A percentile compares a stretch with the other conserved stretches of the same genome.
Evolutionary conservation across 2,797 vertebrate genomes (phyloP).

Genomic region (Chromis chromis): DNA sequence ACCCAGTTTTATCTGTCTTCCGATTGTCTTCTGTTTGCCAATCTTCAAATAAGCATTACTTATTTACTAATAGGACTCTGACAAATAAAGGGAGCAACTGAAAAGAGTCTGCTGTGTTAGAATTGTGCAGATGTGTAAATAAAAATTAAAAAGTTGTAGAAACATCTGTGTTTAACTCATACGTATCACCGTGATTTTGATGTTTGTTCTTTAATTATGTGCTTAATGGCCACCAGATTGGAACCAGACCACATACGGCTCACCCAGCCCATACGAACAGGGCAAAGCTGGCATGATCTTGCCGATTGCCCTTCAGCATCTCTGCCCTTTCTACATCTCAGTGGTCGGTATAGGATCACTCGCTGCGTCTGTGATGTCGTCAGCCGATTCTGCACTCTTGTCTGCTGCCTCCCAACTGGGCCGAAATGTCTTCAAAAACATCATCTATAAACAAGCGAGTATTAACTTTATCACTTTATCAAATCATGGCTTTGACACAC

Average conservation of each 20-base stretch:
- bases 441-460: conserved; percentile 54
- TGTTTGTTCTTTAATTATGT: not conserved
- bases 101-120: not conserved
- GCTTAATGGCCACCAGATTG: conserved; percentile 54
- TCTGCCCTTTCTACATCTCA: conserved; percentile 59
- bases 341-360: conserved; percentile 58
- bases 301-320: conserved; percentile 57
- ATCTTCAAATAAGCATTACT: not conserved
- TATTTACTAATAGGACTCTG: not conserved
- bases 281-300: conserved; percentile 58
- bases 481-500: too few species aligned
- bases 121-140: not conserved
- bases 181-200: not conserved
- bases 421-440: conserved; percentile 67
- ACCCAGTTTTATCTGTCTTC: not conserved
- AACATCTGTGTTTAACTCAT: too few species aligned
- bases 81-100: not conserved
- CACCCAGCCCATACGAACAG: conserved; percentile 50
- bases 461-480: conserved; percentile 40
- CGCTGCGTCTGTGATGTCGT: conserved; percentile 69
- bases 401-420: conserved; percentile 68
- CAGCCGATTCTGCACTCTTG: conserved; percentile 73
- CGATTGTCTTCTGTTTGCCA: not conserved
- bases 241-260: conserved; percentile 65
- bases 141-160: too few species aligned